Evolutionary conservation across 2,113 vertebrate genomes (phyloP).

Genomic region (Etheostoma cragini): DNA sequence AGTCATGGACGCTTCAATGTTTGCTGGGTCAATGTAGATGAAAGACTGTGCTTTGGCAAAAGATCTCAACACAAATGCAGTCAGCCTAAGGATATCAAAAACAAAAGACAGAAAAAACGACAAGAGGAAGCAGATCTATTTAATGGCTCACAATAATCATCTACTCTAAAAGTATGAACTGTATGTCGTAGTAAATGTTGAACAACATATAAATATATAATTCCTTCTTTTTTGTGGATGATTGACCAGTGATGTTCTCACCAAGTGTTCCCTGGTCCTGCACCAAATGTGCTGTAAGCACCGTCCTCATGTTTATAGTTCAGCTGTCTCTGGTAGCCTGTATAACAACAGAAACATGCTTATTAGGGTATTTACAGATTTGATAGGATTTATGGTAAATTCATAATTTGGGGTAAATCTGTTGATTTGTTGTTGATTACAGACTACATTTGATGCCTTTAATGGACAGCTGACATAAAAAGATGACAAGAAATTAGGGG

Average conservation of each 20-base stretch:
- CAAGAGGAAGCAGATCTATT: neutral
- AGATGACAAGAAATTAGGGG: neutral
- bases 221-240: neutral
- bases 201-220: no score
- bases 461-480: no score
- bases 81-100: slow-evolving; percentile 80
- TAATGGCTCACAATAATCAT: neutral
- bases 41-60: slow-evolving; percentile 81
- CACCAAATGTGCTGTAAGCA: slow-evolving; percentile 90
- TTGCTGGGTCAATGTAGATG: slow-evolving; percentile 76
- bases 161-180: neutral
- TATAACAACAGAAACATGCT: neutral
- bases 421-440: no score
- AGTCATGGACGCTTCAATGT: slow-evolving; percentile 53
- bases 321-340: slow-evolving; percentile 91
- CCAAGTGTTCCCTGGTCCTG: slow-evolving; percentile 88
- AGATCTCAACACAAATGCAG: slow-evolving; percentile 85
- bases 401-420: neutral
- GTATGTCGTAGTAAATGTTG: neutral
- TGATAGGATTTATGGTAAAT: no score
- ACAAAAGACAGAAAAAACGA: neutral
- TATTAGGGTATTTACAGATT: neutral
- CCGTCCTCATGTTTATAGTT: slow-evolving; percentile 86
- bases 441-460: neutral
- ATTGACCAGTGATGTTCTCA: slow-evolving; percentile 69